Conservation (phyloP, 2,888 invertebrate genomes). For the Meteorus colon region DNA sequence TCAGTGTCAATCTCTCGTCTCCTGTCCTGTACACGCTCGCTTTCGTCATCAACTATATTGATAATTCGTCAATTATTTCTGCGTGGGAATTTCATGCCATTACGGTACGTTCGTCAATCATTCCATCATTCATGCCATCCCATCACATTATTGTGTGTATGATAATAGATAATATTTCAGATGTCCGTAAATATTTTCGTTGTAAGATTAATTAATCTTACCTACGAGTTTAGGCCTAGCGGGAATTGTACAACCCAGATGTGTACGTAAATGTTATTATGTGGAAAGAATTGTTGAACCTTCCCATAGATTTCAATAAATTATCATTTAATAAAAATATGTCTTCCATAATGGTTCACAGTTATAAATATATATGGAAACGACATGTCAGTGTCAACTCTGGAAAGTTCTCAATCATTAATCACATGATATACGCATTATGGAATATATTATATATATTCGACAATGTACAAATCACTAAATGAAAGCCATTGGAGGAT, state of each 20-base stretch:
- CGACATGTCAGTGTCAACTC: not conserved
- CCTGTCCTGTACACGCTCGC: conserved; percentile 2
- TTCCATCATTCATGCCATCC: not conserved
- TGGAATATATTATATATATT: not conserved
- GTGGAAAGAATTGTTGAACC: not conserved
- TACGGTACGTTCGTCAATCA: not conserved
- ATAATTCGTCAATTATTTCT: conserved; percentile 24
- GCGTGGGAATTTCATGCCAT: not conserved
- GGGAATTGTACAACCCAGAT: not conserved
- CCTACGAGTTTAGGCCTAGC: not conserved
- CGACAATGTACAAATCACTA: conserved; percentile 3
- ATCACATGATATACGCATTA: not conserved
- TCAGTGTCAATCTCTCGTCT: conserved; percentile 37
- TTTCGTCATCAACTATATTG: not conserved
- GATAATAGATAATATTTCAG: not conserved
- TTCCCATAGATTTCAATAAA: not conserved
- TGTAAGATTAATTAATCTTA: not conserved
- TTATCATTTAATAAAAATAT: not conserved
- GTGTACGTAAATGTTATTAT: not conserved
- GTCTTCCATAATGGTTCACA: not conserved
- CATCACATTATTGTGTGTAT: not conserved
- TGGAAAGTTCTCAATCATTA: conserved; percentile 6
- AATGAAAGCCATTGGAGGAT: conserved; percentile 17
- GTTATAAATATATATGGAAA: not conserved
- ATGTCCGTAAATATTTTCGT: not conserved